Evolutionary conservation across 2,797 vertebrate species (phyloP), one percentile per base, ranked within the genome.

Genomic region (Silurus aristotelis): DNA sequence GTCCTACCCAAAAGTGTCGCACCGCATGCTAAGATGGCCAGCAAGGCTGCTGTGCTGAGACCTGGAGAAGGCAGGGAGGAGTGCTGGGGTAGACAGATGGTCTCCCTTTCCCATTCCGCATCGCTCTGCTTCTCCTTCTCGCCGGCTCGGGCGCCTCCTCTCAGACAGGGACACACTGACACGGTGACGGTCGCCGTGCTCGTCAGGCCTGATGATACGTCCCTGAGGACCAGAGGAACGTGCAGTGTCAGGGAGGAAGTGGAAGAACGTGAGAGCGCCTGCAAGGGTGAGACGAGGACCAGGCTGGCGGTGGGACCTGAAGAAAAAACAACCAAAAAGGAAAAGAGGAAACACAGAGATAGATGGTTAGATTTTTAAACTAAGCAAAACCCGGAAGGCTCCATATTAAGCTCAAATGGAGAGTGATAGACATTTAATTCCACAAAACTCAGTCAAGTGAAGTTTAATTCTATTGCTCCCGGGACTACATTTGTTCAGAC

Each of bases 41-140:
- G 94, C 89, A 98, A 92, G 84, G 97, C 97, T 0, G 96, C 96
- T 0, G 97, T 97, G 88, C 97, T 97, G 93, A 98, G 96, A 6
- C 96, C 96, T 0, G 97, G 93, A 0, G 97, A 93, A 0, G 97
- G 96, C 90, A 93, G 93, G 0, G 93, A 90, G 67, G 95, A 95
- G 83, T 94, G 95, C 90, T 95, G 94, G 58, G 95, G 95, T 38
- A 95, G 92, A 89, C 95, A 96, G 85, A 95, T 94, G 0, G 94
- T 93, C 89, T 95, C 95, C 81, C 92, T 91, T 20, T 95, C 94
- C 94, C 93, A 94, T 86, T 96, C 94, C 84, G 90, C 94, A 79
- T 94, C 94, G 12, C 92, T 92, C 82, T 93, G 92, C 85, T 93
- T 93, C 60, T 94, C 94, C 75, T 93, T 94, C 87, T 95, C 95